Evolutionary conservation across 2,888 invertebrate genomes (phyloP).

Genomic region (Drosophila siamana): DNA sequence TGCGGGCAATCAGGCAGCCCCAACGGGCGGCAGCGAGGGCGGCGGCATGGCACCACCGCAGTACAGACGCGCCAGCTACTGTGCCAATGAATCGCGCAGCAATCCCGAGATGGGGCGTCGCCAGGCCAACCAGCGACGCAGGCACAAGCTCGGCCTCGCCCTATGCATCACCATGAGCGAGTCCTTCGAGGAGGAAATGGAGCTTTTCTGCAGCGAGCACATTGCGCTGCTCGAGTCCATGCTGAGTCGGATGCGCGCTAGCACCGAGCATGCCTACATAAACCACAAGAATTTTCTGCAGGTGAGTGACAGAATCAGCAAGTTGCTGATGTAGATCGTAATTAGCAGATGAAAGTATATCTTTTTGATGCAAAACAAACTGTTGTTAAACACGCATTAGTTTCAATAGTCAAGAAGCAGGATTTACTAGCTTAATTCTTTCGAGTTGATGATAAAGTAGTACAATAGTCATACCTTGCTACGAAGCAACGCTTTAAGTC

Average conservation of each 20-base stretch:
- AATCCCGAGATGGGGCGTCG: constrained; percentile 85
- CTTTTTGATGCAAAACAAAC: too few species aligned
- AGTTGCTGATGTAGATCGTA: too few species aligned
- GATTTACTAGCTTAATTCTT: too few species aligned
- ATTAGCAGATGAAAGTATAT: too few species aligned
- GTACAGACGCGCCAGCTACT: constrained; percentile 78
- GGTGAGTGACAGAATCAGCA: too few species aligned
- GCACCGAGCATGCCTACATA: constrained; percentile 89
- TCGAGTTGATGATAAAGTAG: too few species aligned
- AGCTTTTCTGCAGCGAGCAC: constrained; percentile 92
- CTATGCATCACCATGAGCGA: constrained; percentile 88
- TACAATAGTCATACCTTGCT: too few species aligned
- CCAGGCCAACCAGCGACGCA: constrained; percentile 60
- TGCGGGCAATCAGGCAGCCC: background rate
- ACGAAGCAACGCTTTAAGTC: too few species aligned
- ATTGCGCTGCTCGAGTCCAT: constrained; percentile 91
- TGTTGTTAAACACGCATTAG: too few species aligned
- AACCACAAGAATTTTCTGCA: constrained; percentile 85
- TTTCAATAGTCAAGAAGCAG: too few species aligned
- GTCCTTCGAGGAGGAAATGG: constrained; percentile 88
- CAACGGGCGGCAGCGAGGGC: constrained; percentile 75
- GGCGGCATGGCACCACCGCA: constrained; percentile 80
- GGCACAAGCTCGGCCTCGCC: constrained; percentile 89
- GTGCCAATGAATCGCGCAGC: constrained; percentile 82
- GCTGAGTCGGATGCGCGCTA: constrained; percentile 89